phyloP scores from a whole-genome alignment of 2,113 vertebrate genomes.

The Lipotes vexillifer region DNA sequence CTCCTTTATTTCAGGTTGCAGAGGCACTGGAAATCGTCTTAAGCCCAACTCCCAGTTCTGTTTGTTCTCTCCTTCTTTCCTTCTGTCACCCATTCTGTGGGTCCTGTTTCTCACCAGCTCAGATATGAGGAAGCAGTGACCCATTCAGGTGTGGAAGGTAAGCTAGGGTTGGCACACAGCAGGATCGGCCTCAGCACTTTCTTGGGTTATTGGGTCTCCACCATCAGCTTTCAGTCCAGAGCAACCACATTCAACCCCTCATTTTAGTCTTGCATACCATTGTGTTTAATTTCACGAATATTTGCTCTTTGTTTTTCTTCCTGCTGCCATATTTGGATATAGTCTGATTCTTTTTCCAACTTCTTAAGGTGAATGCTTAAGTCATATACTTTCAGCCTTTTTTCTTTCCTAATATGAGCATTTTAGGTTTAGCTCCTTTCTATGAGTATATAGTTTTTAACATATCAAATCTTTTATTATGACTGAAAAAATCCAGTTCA shows the following conservation, averaged over 20 bases:
- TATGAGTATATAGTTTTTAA: neutral
- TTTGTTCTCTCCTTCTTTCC: neutral
- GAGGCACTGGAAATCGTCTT: neutral
- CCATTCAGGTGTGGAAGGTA: fast-evolving
- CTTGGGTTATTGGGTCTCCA: neutral
- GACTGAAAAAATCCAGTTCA: neutral
- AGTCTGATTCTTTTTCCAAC: neutral
- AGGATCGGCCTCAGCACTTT: neutral
- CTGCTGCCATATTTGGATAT: neutral
- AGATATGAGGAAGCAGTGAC: neutral
- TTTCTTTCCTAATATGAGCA: neutral
- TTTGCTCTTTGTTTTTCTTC: neutral
- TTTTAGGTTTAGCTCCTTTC: neutral
- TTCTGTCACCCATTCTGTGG: neutral
- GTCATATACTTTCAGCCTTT: neutral
- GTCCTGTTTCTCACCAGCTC: neutral
- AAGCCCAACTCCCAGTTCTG: neutral
- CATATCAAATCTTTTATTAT: neutral
- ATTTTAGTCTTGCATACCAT: neutral
- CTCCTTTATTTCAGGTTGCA: neutral
- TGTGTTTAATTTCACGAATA: neutral
- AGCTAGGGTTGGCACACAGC: too few relatives aligned
- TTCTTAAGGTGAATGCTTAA: neutral
- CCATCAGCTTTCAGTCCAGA: neutral
- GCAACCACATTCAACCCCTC: neutral